Conservation (phyloP, 2,113 vertebrate genomes). For the Parus major region DNA sequence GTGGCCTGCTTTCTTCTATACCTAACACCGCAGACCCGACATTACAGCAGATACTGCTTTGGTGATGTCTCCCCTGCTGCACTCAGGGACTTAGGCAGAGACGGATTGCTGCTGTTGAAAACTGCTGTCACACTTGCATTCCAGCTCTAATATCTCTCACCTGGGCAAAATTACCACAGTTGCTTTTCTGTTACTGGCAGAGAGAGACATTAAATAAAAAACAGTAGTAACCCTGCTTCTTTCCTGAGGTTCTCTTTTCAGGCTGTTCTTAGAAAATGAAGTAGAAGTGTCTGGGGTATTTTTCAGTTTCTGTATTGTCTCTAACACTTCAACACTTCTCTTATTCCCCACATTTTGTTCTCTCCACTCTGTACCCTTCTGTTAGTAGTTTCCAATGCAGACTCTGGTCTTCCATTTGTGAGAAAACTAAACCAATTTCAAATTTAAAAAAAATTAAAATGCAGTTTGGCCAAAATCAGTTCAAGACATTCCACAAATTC, state of each 20-base stretch:
- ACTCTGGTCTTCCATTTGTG: not conserved
- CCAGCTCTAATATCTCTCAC: not conserved
- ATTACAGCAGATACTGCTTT: not conserved
- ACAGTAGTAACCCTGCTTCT: not conserved
- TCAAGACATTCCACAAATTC: not conserved
- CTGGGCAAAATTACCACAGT: not conserved
- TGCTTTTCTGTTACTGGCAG: not conserved
- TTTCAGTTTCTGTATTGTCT: not conserved
- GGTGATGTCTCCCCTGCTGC: not conserved
- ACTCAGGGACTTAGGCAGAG: not conserved
- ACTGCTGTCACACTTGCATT: accelerated
- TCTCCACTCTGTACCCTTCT: not conserved
- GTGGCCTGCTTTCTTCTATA: not conserved
- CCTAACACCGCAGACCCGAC: accelerated
- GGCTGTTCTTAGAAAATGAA: not conserved
- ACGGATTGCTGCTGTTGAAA: not conserved
- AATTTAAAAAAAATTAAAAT: accelerated
- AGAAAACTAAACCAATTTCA: not conserved
- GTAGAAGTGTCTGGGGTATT: not conserved
- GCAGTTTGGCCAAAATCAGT: not conserved
- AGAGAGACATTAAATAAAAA: not conserved
- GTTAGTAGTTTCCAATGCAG: not conserved
- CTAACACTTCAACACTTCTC: not conserved
- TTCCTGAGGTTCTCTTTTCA: not conserved
- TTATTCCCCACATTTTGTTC: not conserved